Evolutionary conservation across 2,797 vertebrate genomes (phyloP).

Genomic region (Sylvilagus floridanus): DNA sequence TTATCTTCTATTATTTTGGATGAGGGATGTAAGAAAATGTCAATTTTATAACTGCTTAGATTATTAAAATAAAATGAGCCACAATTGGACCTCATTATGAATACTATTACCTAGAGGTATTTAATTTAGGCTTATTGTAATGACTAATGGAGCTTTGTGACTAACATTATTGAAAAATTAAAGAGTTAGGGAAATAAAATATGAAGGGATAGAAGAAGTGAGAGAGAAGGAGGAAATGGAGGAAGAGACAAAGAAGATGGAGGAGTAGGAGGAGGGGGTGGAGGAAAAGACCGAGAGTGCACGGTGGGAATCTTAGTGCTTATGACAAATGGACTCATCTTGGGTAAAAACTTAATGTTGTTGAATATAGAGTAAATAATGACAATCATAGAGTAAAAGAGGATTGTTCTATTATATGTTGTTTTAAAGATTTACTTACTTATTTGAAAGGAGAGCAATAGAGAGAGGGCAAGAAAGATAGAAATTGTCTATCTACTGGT

Average conservation of each 20-base stretch:
- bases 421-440: too few relatives aligned
- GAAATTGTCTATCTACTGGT: too few relatives aligned
- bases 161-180: not conserved
- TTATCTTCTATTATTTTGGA: not conserved
- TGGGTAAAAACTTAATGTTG: not conserved
- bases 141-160: not conserved
- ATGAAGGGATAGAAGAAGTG: not conserved
- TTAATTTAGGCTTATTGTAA: not conserved
- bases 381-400: not conserved
- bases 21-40: not conserved
- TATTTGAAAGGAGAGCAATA: too few relatives aligned
- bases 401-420: not conserved
- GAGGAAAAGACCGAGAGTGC: fast-evolving
- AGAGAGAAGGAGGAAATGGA: not conserved
- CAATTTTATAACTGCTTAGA: not conserved
- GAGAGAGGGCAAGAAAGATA: too few relatives aligned
- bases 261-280: not conserved
- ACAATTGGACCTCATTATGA: not conserved
- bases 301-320: fast-evolving
- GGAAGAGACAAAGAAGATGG: not conserved
- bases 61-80: not conserved
- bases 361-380: not conserved
- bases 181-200: not conserved
- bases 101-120: not conserved
- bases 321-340: not conserved